phyloP scores from a whole-genome alignment of 2,113 vertebrate species.

The Sylvietta virens region DNA sequence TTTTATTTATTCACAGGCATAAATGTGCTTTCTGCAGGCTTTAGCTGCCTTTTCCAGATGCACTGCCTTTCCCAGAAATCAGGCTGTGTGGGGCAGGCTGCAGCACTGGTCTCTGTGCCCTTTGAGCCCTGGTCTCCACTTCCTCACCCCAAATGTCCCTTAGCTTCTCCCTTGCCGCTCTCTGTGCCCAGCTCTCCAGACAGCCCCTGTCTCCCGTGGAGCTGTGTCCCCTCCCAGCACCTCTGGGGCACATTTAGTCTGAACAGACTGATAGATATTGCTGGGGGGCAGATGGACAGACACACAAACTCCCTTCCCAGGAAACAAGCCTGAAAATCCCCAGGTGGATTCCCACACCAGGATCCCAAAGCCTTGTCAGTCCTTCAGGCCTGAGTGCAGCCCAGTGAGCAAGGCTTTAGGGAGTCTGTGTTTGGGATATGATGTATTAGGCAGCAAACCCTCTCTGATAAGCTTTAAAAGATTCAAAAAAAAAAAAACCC shows the following conservation, averaged over 20 bases:
- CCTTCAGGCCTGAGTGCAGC: neutral
- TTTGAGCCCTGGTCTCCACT: neutral
- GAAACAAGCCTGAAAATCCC: neutral
- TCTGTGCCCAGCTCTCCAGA: neutral
- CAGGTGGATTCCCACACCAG: neutral
- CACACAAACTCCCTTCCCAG: neutral
- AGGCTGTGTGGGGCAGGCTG: neutral
- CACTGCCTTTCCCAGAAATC: neutral
- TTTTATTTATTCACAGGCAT: constrained; percentile 18
- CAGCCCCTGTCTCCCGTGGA: neutral
- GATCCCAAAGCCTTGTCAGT: neutral
- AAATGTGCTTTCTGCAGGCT: neutral
- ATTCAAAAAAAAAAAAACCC: neutral
- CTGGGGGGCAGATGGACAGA: neutral
- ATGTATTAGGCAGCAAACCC: neutral
- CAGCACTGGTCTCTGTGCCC: neutral
- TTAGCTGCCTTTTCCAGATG: neutral
- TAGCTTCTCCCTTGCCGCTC: fast-evolving
- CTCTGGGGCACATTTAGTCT: neutral
- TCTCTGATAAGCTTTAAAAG: constrained; percentile 5
- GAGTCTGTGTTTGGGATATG: neutral
- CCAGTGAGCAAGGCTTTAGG: neutral
- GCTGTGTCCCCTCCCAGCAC: neutral
- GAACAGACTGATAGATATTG: neutral
- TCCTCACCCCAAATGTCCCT: neutral